phyloP scores from a whole-genome alignment of 2,797 vertebrate genomes.

The Sylvia borin region DNA sequence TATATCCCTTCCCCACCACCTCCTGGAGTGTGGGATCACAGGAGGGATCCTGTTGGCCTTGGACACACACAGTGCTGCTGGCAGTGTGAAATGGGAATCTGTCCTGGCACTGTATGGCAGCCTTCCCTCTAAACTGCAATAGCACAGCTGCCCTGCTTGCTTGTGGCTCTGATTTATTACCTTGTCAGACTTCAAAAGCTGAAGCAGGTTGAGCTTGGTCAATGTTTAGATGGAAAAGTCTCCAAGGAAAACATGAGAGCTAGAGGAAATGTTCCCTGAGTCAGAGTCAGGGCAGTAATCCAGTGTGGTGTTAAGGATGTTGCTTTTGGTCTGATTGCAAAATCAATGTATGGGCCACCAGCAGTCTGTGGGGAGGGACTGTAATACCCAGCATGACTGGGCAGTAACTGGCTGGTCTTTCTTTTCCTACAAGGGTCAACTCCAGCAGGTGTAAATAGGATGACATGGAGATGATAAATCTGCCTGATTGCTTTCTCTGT shows the following conservation, averaged over 20 bases:
- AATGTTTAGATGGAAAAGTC: constrained; percentile 4
- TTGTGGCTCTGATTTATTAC: constrained; percentile 11
- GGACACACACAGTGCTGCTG: neutral
- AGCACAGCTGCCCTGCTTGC: neutral
- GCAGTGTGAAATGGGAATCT: neutral
- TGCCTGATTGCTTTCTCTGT: neutral
- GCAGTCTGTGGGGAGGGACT: neutral
- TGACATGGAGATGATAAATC: neutral
- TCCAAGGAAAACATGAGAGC: constrained; percentile 25
- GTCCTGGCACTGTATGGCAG: neutral
- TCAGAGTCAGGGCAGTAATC: neutral
- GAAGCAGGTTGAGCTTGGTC: constrained; percentile 28
- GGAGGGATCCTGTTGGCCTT: neutral
- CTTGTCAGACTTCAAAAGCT: constrained; percentile 26
- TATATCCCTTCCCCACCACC: fast-evolving
- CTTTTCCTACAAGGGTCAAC: neutral
- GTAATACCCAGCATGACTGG: neutral
- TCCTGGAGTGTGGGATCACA: neutral
- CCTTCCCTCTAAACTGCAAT: neutral
- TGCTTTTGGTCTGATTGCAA: constrained; percentile 39
- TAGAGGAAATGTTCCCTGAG: neutral
- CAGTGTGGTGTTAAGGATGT: neutral
- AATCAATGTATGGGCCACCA: constrained; percentile 1
- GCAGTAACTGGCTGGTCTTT: neutral
- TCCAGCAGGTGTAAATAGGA: neutral